Evolutionary conservation across 1,140 invertebrate genomes (phyloP).

Genomic region (Brachionus asplanchnoidis): DNA sequence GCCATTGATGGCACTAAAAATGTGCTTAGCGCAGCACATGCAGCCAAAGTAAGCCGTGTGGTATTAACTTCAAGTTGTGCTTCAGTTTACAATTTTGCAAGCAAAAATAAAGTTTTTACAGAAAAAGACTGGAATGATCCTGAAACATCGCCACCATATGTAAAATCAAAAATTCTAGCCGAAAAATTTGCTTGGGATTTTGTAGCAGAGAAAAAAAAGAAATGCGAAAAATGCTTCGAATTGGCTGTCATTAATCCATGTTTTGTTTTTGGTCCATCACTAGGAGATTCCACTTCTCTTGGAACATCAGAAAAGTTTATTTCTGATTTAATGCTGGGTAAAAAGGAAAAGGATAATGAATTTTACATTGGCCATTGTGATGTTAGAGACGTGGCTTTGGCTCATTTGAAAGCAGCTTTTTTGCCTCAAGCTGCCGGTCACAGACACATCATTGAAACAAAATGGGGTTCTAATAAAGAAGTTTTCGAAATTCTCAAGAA

Average conservation of each 20-base stretch:
- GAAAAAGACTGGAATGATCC: slow-evolving; percentile 60
- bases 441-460: slow-evolving; percentile 8
- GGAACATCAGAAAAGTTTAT: slow-evolving; percentile 48
- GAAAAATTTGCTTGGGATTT: slow-evolving; percentile 64
- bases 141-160: slow-evolving; percentile 52
- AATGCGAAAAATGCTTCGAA: slow-evolving; percentile 53
- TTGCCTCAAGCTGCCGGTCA: slow-evolving; percentile 57
- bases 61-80: slow-evolving; percentile 62
- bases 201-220: slow-evolving; percentile 51
- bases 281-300: slow-evolving; percentile 45
- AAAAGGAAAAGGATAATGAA: slow-evolving; percentile 58
- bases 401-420: slow-evolving; percentile 61
- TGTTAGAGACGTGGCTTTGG: slow-evolving; percentile 62
- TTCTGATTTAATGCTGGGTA: slow-evolving; percentile 56
- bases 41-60: slow-evolving; percentile 60
- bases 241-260: slow-evolving; percentile 61
- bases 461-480: background rate
- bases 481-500: background rate
- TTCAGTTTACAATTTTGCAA: slow-evolving; percentile 58
- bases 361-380: slow-evolving; percentile 60
- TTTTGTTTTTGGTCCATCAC: slow-evolving; percentile 60
- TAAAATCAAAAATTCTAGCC: slow-evolving; percentile 60
- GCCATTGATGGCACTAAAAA: slow-evolving; percentile 62
- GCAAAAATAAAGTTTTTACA: slow-evolving; percentile 52
- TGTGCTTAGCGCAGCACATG: slow-evolving; percentile 60